Percentiles rank a stretch among this genome's conserved stretches.
Evolutionary conservation across 2,797 vertebrate genomes (phyloP).

Genomic region (Melanotaenia boesemani): DNA sequence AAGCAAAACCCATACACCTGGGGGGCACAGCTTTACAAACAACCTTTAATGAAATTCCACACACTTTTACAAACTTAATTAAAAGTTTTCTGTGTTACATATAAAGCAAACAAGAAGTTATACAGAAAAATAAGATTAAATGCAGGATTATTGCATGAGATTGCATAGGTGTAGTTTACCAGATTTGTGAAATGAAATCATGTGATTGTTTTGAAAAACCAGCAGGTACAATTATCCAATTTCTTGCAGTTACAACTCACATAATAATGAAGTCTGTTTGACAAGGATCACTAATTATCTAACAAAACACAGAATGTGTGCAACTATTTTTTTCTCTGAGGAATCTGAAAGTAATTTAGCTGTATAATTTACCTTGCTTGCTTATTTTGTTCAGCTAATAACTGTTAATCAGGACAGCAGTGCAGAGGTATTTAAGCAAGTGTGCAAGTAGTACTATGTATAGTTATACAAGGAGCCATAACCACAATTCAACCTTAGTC

Average conservation of each 20-base stretch:
- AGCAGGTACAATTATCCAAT: constrained; percentile 17
- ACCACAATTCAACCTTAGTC: neutral
- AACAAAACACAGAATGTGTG: neutral
- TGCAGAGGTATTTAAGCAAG: neutral
- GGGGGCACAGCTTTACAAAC: constrained; percentile 9
- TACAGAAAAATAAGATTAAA: neutral
- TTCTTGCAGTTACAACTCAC: constrained; percentile 18
- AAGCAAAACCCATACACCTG: neutral
- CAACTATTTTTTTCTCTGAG: neutral
- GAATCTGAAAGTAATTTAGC: constrained; percentile 10
- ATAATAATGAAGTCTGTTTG: constrained; percentile 18
- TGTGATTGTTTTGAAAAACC: neutral
- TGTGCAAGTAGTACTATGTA: neutral
- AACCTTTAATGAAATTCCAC: neutral
- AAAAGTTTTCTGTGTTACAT: neutral
- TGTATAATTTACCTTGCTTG: neutral
- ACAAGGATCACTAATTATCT: constrained; percentile 35
- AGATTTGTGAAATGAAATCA: neutral
- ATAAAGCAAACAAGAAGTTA: constrained; percentile 17
- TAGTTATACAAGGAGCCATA: neutral
- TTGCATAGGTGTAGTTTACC: constrained; percentile 2
- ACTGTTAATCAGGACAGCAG: too few relatives aligned
- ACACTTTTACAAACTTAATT: neutral
- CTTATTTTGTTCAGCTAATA: neutral
- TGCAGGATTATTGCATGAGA: constrained; percentile 18